Conservation (phyloP, 2,113 vertebrate genomes). For the Rana temporaria region DNA sequence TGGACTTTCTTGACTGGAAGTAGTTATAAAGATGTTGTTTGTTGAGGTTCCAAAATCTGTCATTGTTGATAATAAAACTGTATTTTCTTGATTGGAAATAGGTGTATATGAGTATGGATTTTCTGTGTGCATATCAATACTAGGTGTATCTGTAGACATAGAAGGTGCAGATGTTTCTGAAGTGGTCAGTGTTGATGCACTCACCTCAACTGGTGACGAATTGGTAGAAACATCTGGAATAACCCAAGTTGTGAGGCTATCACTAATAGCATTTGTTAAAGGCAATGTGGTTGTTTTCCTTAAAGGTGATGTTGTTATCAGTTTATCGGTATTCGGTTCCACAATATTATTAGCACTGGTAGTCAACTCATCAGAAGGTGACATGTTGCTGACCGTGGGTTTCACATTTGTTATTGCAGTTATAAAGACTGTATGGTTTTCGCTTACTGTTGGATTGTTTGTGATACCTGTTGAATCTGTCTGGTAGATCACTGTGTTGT, state of each 20-base stretch:
- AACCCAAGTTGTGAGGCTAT: not conserved
- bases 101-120: not conserved
- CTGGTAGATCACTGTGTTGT: not conserved
- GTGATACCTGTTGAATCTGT: not conserved
- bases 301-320: not conserved
- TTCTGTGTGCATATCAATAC: not conserved
- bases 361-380: not conserved
- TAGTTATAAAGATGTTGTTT: too few relatives aligned
- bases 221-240: not conserved
- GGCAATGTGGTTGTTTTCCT: too few relatives aligned
- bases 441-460: not conserved
- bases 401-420: not conserved
- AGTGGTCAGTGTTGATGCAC: not conserved
- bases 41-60: too few relatives aligned
- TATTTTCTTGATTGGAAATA: not conserved
- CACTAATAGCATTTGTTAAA: not conserved
- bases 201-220: not conserved
- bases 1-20: too few relatives aligned
- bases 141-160: not conserved
- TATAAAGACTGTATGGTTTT: not conserved
- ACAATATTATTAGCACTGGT: not conserved
- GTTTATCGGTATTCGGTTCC: not conserved
- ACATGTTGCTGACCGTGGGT: not conserved
- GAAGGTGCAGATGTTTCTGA: slow-evolving; percentile 6
- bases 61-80: too few relatives aligned